Evolutionary conservation across 2,797 vertebrate genomes (phyloP), one percentile per base, ranked within the genome.

Genomic region (Siniperca scherzeri): DNA sequence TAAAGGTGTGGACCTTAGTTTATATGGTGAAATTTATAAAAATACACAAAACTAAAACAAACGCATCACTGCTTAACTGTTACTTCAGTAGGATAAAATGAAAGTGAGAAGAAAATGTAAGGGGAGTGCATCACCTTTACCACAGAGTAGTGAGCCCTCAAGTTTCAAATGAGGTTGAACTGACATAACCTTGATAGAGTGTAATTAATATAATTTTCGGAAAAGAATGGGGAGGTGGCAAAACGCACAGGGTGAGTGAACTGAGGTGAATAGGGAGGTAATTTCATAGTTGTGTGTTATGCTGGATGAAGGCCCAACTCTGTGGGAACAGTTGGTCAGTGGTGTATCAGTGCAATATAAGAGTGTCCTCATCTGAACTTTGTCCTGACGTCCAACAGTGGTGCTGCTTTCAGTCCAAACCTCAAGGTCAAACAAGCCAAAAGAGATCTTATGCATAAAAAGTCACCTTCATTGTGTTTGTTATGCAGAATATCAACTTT

Each of bases 271-370:
- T 3, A 25, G n/a, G 52, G 68, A 68, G 69, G 38, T 48, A 2
- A 72, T 64, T 61, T 83, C 52, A 69, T 65, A 52, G 53, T 42
- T 25, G 52, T 44, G 62, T 67, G 57, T 70, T 42, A 50, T 57
- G 25, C 25, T 78, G 44, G n/a, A 38, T 84, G 80, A 81, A 81
- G 74, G 75, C 36, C 22, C 67, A 36, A 1, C 88, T 83, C 86
- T 74, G 87, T 73, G 85, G 86, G 90, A 87, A 87, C 88, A 91
- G 87, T 86, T 91, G 88, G 82, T 82, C 75, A 67, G 60, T 21
- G 60, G 74, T 48, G 74, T 59, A 72, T 85, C 74, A 30, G 74
- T 27, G 70, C 30, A 27, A 42, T 17, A 68, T 48, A 8, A 25
- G 60, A 38, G 17, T 61, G 75, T 80, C 83, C 78, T 84, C 62